Percentiles rank a stretch among this genome's conserved stretches.
These are phyloP conservation scores for Motacilla tschutschensis DNA, from an alignment of 2,113 vertebrate species.

Conservation along the genomic window DNA sequence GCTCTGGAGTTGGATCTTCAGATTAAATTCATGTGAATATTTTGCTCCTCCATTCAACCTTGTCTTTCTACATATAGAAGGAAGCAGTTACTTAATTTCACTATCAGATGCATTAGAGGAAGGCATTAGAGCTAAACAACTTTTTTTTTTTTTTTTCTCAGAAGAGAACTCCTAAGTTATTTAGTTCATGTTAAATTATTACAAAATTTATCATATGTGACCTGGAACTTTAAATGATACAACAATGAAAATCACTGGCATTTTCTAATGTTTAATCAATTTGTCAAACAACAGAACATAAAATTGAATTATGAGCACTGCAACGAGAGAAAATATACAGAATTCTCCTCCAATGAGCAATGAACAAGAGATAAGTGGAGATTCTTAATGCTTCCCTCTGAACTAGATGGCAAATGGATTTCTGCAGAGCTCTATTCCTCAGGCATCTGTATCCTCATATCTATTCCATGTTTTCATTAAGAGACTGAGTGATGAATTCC, in stretches of 20 bases:
- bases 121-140: background rate
- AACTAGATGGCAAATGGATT: background rate
- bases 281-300: background rate
- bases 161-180: background rate
- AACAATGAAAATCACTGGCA: background rate
- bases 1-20: background rate
- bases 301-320: background rate
- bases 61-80: background rate
- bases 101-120: background rate
- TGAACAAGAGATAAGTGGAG: background rate
- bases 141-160: background rate
- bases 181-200: background rate
- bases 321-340: background rate
- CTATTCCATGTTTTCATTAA: background rate
- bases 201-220: background rate
- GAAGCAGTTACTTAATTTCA: background rate
- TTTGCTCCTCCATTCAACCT: background rate
- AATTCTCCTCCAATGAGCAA: background rate
- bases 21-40: background rate
- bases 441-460: background rate
- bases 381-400: background rate
- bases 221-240: background rate
- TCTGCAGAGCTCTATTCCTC: background rate
- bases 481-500: background rate
- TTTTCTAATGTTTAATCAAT: slow-evolving; percentile 9